Evolutionary conservation across 2,888 invertebrate species (phyloP).

Genomic region (Athalia rosae): DNA sequence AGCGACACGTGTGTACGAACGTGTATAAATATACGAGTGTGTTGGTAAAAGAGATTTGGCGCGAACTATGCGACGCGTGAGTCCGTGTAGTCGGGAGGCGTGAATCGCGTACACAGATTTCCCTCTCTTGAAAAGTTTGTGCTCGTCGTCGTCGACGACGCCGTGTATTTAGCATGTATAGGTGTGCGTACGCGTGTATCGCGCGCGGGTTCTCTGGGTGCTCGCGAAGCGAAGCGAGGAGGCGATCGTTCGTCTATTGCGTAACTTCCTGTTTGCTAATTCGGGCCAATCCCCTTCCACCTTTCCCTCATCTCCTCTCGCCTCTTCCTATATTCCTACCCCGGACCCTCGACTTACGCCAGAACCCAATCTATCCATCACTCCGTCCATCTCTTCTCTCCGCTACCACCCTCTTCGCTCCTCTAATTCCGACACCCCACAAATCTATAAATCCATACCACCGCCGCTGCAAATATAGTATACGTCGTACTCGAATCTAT

Average conservation of each 20-base stretch:
- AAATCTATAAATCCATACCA: too few species aligned
- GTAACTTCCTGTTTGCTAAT: constrained; percentile 47
- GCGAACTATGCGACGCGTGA: background rate
- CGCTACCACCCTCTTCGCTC: too few species aligned
- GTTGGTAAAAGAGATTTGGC: background rate
- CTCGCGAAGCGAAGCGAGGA: constrained; percentile 2
- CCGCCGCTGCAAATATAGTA: too few species aligned
- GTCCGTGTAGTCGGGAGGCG: background rate
- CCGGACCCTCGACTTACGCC: constrained; percentile 6
- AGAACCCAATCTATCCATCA: background rate
- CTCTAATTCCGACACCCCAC: too few species aligned
- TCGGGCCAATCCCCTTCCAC: constrained; percentile 44
- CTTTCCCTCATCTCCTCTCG: constrained; percentile 12
- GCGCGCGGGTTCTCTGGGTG: background rate
- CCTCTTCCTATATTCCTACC: constrained; percentile 38
- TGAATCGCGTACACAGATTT: constrained; percentile 36
- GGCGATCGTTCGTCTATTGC: constrained; percentile 37
- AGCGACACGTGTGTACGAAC: background rate
- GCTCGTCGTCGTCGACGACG: background rate
- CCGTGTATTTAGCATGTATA: background rate
- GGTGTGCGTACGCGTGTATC: background rate
- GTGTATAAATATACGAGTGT: constrained; percentile 1
- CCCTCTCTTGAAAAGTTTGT: background rate
- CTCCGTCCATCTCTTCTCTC: background rate
- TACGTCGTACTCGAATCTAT: too few species aligned